A percentile compares a stretch with the other conserved stretches of the same genome.
These are phyloP conservation scores for Ciona savignyi DNA, from an alignment of 23 tunicate species.

Conservation along the genomic window DNA sequence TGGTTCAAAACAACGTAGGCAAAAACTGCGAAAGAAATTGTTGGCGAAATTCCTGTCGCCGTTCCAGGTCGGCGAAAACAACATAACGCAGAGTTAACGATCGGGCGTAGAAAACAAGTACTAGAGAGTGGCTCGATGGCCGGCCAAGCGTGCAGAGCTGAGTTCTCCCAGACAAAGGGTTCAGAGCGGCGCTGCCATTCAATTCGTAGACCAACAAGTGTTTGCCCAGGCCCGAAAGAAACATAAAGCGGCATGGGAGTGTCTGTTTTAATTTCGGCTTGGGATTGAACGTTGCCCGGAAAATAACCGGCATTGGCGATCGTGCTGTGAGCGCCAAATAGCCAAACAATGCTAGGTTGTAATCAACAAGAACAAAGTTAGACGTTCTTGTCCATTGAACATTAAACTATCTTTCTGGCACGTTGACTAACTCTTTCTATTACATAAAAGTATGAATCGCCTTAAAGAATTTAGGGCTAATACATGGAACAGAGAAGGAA, in stretches of 20 bases:
- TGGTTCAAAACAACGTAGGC: no score
- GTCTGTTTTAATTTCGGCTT: neutral
- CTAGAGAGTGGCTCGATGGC: neutral
- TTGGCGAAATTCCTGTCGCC: neutral
- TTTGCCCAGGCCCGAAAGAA: conserved; percentile 15
- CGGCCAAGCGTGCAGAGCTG: neutral
- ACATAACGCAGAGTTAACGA: neutral
- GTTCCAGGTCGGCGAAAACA: neutral
- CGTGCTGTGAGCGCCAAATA: no score
- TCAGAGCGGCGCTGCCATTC: neutral
- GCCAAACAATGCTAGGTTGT: no score
- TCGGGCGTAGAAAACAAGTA: neutral
- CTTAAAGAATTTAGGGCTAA: no score
- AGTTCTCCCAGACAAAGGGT: conserved; percentile 1
- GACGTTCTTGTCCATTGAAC: no score
- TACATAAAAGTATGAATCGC: no score
- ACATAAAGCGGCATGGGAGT: neutral
- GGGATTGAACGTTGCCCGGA: neutral
- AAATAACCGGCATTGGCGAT: no score
- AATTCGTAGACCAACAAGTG: neutral
- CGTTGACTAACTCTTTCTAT: no score
- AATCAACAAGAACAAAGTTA: no score
- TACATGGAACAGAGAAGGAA: no score
- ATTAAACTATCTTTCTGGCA: no score
- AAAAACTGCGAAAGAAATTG: neutral